These are phyloP conservation scores for Choloepus didactylus DNA, from an alignment of 2,797 vertebrate species.

Conservation along the genomic window DNA sequence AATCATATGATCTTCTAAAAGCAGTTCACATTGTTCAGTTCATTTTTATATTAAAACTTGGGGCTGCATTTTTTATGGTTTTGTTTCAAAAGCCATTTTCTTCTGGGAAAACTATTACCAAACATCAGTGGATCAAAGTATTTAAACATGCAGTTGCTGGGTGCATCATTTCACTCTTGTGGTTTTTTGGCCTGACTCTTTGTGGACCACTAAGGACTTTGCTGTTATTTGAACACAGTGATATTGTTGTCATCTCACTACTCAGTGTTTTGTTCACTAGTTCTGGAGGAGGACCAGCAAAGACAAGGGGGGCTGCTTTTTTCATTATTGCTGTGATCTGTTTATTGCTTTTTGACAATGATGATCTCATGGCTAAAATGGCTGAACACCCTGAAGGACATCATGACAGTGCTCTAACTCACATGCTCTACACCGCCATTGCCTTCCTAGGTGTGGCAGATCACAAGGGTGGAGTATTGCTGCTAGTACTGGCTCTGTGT, in stretches of 20 bases:
- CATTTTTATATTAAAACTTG: conserved; percentile 96
- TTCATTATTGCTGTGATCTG: conserved; percentile 98
- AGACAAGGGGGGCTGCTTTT: conserved; percentile 97
- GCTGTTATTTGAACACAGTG: conserved; percentile 97
- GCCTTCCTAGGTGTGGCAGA: conserved; percentile 97
- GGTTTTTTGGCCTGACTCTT: conserved; percentile 95
- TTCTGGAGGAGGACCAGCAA: conserved; percentile 96
- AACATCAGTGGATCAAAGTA: conserved; percentile 98
- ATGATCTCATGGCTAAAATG: conserved; percentile 99
- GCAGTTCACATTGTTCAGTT: conserved; percentile 97
- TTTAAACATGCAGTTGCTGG: conserved; percentile 96
- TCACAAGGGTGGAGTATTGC: conserved; percentile 98
- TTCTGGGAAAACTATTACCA: conserved; percentile 95
- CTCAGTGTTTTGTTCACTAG: conserved; percentile 96
- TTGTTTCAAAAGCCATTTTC: conserved; percentile 99
- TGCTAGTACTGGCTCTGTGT: conserved; percentile 95
- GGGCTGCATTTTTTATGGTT: conserved; percentile 95
- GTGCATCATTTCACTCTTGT: conserved; percentile 96
- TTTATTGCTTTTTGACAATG: conserved; percentile 98
- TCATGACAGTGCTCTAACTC: conserved; percentile 98
- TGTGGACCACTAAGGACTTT: conserved; percentile 97
- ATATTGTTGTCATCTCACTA: conserved; percentile 95
- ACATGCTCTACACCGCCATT: conserved; percentile 96
- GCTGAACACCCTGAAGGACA: conserved; percentile 99
- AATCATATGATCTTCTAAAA: conserved; percentile 97